Evolutionary conservation across 2,113 vertebrate species (phyloP), one percentile per base, ranked within the genome.

Genomic region (Nematolebias whitei): DNA sequence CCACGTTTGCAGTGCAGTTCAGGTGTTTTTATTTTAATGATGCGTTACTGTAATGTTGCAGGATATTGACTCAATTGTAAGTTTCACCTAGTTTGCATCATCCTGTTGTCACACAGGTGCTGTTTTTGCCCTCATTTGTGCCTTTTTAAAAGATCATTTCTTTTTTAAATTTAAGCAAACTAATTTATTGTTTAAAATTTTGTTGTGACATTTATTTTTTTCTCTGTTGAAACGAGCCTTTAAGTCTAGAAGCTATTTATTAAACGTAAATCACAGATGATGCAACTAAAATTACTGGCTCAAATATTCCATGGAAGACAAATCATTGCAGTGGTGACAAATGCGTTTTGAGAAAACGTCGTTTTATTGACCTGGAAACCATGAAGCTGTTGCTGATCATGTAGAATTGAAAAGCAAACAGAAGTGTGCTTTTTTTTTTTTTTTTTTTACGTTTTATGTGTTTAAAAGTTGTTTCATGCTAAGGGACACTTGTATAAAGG

Each of bases 1-100:
- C 62, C 3, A 1, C 62, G 51, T 54, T 49, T 16, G 35, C 51
- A 40, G 47, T 50, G 38, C 52, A 44, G 15, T 54, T 70, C 18
- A 45, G 53, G 16, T 20, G 5, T 5, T 35, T 8, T 70, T 12
- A 49, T 18, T 83, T 68, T 57, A 71, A 64, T 66, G 20, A 38
- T 41, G 18, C 51, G 20, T 69, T 64, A 29, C 72, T 68, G 20
- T 29, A 59, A 61, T 58, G 45, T 26, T 62, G 29, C 45, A 63
- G 2, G 54, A 35, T 56, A 39, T 62, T 52, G 35, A 16, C 58
- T 73, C 44, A 54, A 40, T 24, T 76, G 22, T 41, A 48, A 50
- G 57, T 88, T 88, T 84, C 76, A 79, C 38, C 24, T 70, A 26
- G 35, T 15, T 80, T 89, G 61, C 68, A 70, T 79, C 78, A 81